phyloP scores from a whole-genome alignment of 2,797 vertebrate species.

The Microctenopoma steveboyesi region DNA sequence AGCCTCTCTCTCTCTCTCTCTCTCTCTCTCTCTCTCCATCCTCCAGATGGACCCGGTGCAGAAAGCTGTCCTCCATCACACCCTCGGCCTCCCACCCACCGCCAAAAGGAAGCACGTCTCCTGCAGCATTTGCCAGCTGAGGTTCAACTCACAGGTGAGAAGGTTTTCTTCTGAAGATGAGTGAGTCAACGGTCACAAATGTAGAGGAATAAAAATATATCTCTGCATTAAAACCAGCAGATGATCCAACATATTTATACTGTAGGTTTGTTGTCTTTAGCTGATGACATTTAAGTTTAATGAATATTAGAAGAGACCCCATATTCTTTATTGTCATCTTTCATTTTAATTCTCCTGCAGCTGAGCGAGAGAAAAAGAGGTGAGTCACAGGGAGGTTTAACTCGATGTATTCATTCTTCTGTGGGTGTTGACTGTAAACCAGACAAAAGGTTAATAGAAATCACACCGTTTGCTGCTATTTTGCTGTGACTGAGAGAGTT shows the following conservation, averaged over 20 bases:
- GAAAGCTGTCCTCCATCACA: slow-evolving; percentile 98
- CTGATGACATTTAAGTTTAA: too few species aligned
- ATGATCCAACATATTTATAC: neutral
- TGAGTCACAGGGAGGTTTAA: neutral
- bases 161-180: slow-evolving; percentile 27
- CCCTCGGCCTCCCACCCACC: slow-evolving; percentile 90
- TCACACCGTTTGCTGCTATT: neutral
- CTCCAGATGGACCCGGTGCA: slow-evolving; percentile 97
- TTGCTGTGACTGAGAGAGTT: neutral
- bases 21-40: slow-evolving; percentile 44
- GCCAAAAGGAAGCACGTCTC: slow-evolving; percentile 93
- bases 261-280: too few species aligned
- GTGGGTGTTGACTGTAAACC: slow-evolving; percentile 6
- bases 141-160: slow-evolving; percentile 98
- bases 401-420: neutral
- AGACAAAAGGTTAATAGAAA: slow-evolving; percentile 6
- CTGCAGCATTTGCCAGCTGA: slow-evolving; percentile 96
- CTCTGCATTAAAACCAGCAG: neutral
- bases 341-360: slow-evolving; percentile 10
- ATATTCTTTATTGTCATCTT: neutral
- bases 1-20: slow-evolving; percentile 47
- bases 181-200: neutral
- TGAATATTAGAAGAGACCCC: neutral
- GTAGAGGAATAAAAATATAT: neutral
- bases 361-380: neutral